Evolutionary conservation across 2,113 vertebrate species (phyloP).

Genomic region (Siniperca knerii): DNA sequence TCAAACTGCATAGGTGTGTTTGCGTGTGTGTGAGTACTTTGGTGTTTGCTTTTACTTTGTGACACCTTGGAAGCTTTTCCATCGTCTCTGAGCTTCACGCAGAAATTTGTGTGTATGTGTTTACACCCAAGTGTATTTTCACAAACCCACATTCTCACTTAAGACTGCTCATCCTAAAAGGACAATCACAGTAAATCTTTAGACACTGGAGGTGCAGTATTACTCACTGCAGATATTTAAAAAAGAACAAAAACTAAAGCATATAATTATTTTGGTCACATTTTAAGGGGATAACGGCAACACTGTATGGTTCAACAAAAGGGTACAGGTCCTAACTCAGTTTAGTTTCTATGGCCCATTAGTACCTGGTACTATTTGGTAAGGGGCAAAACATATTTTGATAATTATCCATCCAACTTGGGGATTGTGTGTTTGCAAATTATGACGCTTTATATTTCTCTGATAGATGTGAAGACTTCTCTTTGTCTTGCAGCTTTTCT

Average conservation of each 20-base stretch:
- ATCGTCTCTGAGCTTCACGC: background rate
- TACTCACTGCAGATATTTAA: background rate
- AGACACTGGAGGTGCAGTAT: background rate
- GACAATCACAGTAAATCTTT: background rate
- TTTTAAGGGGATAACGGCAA: background rate
- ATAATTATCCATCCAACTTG: background rate
- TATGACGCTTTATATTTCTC: background rate
- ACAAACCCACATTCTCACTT: constrained; percentile 55
- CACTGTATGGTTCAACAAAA: background rate
- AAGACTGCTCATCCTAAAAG: constrained; percentile 38
- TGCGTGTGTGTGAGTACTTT: background rate
- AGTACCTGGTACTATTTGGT: background rate
- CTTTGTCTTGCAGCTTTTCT: background rate
- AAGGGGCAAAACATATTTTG: background rate
- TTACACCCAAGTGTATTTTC: constrained; percentile 51
- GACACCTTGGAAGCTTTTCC: constrained; percentile 44
- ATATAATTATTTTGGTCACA: background rate
- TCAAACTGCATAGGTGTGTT: constrained; percentile 4
- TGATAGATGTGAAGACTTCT: background rate
- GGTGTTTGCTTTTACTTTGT: constrained; percentile 22
- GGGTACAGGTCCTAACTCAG: background rate
- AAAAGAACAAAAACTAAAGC: background rate
- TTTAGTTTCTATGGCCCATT: background rate
- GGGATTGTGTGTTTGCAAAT: constrained; percentile 16
- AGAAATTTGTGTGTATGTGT: constrained; percentile 16